phyloP scores from a whole-genome alignment of 1,140 invertebrate species.

The Scaptomyza pallida region DNA sequence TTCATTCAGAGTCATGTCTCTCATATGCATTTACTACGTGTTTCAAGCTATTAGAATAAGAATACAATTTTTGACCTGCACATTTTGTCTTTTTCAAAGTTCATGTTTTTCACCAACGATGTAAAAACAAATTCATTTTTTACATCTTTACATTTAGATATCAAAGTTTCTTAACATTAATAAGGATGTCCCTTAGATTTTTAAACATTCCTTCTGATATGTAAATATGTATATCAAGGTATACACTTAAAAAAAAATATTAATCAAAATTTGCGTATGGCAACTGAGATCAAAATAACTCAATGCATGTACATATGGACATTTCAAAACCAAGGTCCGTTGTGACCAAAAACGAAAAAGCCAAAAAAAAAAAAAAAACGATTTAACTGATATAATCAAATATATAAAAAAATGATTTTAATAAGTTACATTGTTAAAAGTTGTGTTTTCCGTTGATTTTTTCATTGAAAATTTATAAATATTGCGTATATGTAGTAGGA shows the following conservation, averaged over 20 bases:
- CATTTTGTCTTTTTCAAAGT: constrained; percentile 1
- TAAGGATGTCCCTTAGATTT: background rate
- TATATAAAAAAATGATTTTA: background rate
- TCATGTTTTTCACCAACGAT: background rate
- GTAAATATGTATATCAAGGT: constrained; percentile 2
- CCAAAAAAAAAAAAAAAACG: background rate
- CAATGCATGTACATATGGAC: background rate
- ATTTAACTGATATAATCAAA: background rate
- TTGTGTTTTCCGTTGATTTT: background rate
- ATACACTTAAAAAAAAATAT: background rate
- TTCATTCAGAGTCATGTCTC: background rate
- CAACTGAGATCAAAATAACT: background rate
- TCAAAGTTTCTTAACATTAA: background rate
- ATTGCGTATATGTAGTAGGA: no score
- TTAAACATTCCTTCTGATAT: background rate
- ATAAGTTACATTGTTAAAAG: background rate
- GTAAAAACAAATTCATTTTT: background rate
- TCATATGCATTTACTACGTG: background rate
- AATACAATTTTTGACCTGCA: background rate
- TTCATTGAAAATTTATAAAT: no score
- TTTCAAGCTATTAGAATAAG: constrained; percentile 3
- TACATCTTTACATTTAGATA: background rate
- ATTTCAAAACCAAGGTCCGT: background rate
- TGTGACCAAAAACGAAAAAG: background rate
- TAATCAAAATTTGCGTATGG: constrained; percentile 2